Conservation (phyloP, 2,113 vertebrate species). For the Amia ocellicauda region DNA sequence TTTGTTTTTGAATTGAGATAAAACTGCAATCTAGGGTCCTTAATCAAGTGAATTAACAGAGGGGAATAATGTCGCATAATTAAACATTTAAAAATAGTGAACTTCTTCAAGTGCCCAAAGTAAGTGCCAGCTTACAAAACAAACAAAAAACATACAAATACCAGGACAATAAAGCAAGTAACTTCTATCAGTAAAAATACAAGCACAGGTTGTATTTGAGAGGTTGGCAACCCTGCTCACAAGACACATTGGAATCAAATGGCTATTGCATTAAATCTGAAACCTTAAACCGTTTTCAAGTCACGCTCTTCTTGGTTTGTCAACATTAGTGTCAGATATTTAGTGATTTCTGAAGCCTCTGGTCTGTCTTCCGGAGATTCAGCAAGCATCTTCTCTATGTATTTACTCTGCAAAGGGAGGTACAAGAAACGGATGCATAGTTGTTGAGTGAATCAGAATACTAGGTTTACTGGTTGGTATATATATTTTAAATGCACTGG, state of each 20-base stretch:
- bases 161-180: no score
- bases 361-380: constrained; percentile 40
- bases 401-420: constrained; percentile 40
- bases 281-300: constrained; percentile 15
- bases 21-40: no score
- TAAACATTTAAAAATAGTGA: no score
- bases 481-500: background rate
- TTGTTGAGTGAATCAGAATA: no score
- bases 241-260: background rate
- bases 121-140: no score
- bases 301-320: background rate
- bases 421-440: background rate
- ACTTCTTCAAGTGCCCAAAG: no score
- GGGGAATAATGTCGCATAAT: no score
- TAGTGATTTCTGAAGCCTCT: constrained; percentile 29
- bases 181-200: no score
- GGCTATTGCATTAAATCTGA: background rate
- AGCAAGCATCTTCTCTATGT: constrained; percentile 48
- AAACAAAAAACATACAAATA: no score
- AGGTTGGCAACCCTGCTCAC: background rate
- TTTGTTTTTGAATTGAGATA: no score
- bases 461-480: no score
- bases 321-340: background rate
- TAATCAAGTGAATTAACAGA: no score
- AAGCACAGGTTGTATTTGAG: background rate